These are phyloP conservation scores for Morone saxatilis DNA, from an alignment of 2,113 vertebrate genomes.

Conservation along the genomic window DNA sequence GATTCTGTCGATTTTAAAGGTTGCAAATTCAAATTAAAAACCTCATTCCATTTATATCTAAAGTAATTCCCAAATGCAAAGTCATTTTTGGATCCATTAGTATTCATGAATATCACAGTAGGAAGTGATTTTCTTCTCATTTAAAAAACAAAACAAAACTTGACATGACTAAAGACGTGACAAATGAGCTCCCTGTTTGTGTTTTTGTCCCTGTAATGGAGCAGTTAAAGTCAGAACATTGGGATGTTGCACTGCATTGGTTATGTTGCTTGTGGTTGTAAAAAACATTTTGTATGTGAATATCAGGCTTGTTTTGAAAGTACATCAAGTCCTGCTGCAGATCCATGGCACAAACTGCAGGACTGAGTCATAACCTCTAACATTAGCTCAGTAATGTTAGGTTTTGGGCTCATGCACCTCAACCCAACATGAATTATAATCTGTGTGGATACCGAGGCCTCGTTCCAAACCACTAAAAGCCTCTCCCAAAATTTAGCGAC, in stretches of 20 bases:
- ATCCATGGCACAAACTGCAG: conserved; percentile 15
- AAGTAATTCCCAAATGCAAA: neutral
- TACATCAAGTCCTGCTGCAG: conserved; percentile 52
- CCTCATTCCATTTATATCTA: neutral
- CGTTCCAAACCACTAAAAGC: conserved; percentile 58
- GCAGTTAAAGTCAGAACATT: neutral
- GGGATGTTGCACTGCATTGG: neutral
- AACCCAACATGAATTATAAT: conserved; percentile 51
- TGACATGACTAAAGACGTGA: conserved; percentile 15
- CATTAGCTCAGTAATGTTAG: conserved; percentile 62
- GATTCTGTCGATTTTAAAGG: too few species aligned
- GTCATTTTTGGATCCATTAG: neutral
- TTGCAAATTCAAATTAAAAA: neutral
- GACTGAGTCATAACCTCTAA: conserved; percentile 60
- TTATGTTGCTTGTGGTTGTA: neutral
- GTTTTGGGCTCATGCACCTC: conserved; percentile 26
- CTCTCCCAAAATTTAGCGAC: conserved; percentile 41
- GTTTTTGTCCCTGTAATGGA: neutral
- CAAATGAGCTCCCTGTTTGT: neutral
- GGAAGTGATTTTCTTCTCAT: neutral
- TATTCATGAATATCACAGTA: neutral
- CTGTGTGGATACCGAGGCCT: conserved; percentile 19
- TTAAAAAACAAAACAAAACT: neutral
- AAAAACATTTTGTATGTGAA: neutral
- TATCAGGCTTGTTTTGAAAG: conserved; percentile 36